Evolutionary conservation across 2,888 invertebrate genomes (phyloP).

Genomic region (Cephus rjabovi): DNA sequence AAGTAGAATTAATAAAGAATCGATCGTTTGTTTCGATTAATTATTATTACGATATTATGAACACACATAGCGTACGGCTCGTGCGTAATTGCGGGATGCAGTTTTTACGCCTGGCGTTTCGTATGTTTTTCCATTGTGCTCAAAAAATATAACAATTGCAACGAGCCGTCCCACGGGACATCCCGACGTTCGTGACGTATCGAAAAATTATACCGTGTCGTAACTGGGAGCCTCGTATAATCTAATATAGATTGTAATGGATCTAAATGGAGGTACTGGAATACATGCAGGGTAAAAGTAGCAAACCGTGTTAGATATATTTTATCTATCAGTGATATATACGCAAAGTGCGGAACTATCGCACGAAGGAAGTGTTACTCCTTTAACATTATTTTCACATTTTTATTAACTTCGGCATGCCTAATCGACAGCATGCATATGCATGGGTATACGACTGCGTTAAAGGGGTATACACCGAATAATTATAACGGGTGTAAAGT

Average conservation of each 20-base stretch:
- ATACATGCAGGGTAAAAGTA: conserved; percentile 31
- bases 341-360: conserved; percentile 4
- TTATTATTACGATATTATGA: conserved; percentile 37
- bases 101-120: neutral
- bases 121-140: neutral
- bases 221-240: conserved; percentile 42
- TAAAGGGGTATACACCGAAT: neutral
- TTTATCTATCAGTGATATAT: conserved; percentile 29
- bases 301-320: conserved; percentile 36
- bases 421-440: neutral
- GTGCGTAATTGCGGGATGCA: conserved; percentile 7
- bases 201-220: conserved; percentile 26
- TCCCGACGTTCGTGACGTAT: conserved; percentile 11
- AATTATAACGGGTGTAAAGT: neutral
- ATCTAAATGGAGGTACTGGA: conserved; percentile 40
- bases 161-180: conserved; percentile 10
- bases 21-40: conserved; percentile 35
- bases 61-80: conserved; percentile 27
- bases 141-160: no score
- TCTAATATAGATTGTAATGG: conserved; percentile 42
- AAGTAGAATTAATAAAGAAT: conserved; percentile 44
- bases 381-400: neutral
- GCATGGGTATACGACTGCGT: neutral
- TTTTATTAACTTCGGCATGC: neutral
- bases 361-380: neutral